Base-by-base conservation (phyloP, 2,113 vertebrate species). In the Australoheros scitulus region DNA sequence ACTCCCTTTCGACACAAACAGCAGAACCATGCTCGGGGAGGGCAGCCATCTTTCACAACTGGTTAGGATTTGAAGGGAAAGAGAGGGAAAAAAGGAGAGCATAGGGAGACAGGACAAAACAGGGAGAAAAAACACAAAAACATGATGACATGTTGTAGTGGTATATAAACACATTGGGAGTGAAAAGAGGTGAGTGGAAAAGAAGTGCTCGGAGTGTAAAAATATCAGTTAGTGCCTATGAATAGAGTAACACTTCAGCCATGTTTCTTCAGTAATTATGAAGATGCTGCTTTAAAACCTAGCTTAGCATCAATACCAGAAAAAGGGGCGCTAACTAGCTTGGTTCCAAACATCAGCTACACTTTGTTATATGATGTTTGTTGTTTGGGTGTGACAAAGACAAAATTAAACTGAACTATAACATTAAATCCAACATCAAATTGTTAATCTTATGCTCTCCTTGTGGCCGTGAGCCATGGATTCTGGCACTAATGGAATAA, bases 401-500 rank as follows among this genome's bases (percentile, higher is more conserved):
- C 17, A 55, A 55, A 72, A 72, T 72, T n/a, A 9, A 72, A 32
- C 52, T 52, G 24, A 72, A 52, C 47, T 32, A 26, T 52, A 32
- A 10, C 5, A 3, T 32, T 72, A 72, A 29, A 78, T 81, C 32
- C 22, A 76, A 74, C 15, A 65, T 59, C 15, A 11, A 58, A 15
- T 32, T 83, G 59, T 52, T 63, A 61, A 80, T 65, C 11, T 14
- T 22, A 34, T 61, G 11, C 36, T 13, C 52, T 76, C 43, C 38
- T 36, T 43, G 36, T 55, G 61, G 68, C 70, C 81, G 41, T 18
- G 17, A 55, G 57, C 50, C 76, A 43, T 59, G 74, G 15, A 43
- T 55, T 24, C 64, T 63, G 81, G 61, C 15, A 64, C 65, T 59
- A 72, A 88, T 75, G 38, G 43, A 85, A 43, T 38, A 32, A 77